Evolutionary conservation across 2,113 vertebrate species (phyloP).

Genomic region (Ariopsis seemanni): DNA sequence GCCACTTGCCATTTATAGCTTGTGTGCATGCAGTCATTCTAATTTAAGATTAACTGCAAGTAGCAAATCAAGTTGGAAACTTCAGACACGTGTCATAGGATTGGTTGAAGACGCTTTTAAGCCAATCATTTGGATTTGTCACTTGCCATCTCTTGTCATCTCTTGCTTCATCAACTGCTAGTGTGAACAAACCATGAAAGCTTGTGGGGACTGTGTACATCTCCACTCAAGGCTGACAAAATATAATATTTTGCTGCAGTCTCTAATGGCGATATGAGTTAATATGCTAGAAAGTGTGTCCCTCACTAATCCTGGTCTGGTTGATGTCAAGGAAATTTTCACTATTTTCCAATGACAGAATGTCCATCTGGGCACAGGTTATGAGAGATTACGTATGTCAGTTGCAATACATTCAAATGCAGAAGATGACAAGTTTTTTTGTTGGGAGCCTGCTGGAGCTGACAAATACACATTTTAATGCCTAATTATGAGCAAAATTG

Average conservation of each 20-base stretch:
- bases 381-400: conserved; percentile 39
- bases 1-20: background rate
- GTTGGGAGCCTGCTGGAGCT: conserved; percentile 13
- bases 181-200: background rate
- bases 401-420: conserved; percentile 34
- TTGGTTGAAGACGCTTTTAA: background rate
- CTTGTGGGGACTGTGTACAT: background rate
- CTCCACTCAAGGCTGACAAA: background rate
- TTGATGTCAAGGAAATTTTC: conserved; percentile 22
- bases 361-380: background rate
- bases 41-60: background rate
- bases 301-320: conserved; percentile 8
- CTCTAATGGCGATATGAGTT: background rate
- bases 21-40: background rate
- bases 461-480: conserved; percentile 14
- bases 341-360: background rate
- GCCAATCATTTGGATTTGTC: background rate
- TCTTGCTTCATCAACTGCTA: background rate
- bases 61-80: background rate
- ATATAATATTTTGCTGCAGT: too few relatives aligned
- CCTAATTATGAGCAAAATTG: background rate
- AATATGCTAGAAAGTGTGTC: background rate
- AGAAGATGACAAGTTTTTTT: conserved; percentile 38
- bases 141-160: background rate
- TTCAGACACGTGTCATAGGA: background rate